A percentile compares a stretch with the other conserved stretches of the same genome.
Evolutionary conservation across 2,888 invertebrate genomes (phyloP).

Genomic region (Pharmacophagus antenor): DNA sequence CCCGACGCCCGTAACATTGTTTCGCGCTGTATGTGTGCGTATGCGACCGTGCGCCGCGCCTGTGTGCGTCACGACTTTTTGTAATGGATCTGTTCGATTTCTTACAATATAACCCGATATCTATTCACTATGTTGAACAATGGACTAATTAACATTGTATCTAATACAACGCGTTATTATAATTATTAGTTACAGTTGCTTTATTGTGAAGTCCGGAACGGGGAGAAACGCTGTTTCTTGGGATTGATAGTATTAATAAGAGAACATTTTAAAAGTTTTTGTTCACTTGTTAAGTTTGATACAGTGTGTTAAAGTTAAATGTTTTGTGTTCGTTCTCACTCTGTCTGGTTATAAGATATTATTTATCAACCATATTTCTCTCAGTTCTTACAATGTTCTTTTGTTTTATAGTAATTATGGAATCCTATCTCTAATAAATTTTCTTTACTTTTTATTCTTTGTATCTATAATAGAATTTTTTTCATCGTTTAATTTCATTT

Average conservation of each 20-base stretch:
- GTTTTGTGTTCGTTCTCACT: not conserved
- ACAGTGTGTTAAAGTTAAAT: constrained; percentile 9
- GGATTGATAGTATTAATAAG: constrained; percentile 4
- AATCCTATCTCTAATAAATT: no score
- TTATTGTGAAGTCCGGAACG: constrained; percentile 29
- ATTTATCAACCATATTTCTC: not conserved
- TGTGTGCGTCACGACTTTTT: constrained; percentile 26
- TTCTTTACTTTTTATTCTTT: not conserved
- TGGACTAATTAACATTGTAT: constrained; percentile 55
- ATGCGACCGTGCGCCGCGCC: not conserved
- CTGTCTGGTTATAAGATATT: not conserved
- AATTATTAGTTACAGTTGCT: constrained; percentile 46
- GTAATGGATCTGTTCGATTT: constrained; percentile 36
- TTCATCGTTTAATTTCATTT: no score
- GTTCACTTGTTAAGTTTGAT: constrained; percentile 16
- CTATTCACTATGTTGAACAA: constrained; percentile 53
- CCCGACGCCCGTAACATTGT: constrained; percentile 49
- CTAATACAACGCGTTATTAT: constrained; percentile 52
- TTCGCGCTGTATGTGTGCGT: constrained; percentile 24
- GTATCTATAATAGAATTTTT: no score
- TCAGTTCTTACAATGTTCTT: no score
- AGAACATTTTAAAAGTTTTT: constrained; percentile 24
- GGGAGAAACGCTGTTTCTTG: constrained; percentile 19
- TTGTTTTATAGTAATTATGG: no score
- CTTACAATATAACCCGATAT: constrained; percentile 46